Evolutionary conservation across 2,797 vertebrate species (phyloP).

Genomic region (Phataginus tricuspis): DNA sequence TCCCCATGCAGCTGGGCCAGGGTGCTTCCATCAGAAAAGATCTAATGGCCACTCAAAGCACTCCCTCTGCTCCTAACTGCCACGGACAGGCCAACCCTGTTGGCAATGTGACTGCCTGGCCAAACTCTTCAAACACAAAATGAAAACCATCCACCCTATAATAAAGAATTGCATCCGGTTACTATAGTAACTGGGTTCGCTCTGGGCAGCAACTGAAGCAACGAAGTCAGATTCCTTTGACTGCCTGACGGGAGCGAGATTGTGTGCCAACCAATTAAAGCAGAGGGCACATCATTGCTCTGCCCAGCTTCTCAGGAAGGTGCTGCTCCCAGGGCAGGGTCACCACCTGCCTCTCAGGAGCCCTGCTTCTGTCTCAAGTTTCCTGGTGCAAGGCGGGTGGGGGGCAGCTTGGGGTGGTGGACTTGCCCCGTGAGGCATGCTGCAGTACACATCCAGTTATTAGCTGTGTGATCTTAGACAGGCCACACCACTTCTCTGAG

Average conservation of each 20-base stretch:
- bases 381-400: background rate
- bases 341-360: background rate
- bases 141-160: constrained; percentile 51
- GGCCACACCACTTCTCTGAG: background rate
- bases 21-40: background rate
- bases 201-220: constrained; percentile 58
- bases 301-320: background rate
- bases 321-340: background rate
- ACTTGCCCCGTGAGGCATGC: background rate
- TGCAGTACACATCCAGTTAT: background rate
- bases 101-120: constrained; percentile 3
- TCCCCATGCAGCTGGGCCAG: background rate
- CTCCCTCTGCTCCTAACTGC: background rate
- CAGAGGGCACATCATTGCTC: background rate
- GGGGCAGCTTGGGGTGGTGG: too few relatives aligned
- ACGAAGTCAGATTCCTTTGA: constrained; percentile 12
- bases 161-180: constrained; percentile 68
- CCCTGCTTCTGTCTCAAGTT: background rate
- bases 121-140: constrained; percentile 50
- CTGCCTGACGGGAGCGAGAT: background rate
- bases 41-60: background rate
- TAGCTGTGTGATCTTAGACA: background rate
- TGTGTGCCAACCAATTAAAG: background rate
- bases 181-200: constrained; percentile 80
- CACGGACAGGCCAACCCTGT: background rate